phyloP scores from a whole-genome alignment of 2,113 vertebrate species.

The Corythornis vintsioides region DNA sequence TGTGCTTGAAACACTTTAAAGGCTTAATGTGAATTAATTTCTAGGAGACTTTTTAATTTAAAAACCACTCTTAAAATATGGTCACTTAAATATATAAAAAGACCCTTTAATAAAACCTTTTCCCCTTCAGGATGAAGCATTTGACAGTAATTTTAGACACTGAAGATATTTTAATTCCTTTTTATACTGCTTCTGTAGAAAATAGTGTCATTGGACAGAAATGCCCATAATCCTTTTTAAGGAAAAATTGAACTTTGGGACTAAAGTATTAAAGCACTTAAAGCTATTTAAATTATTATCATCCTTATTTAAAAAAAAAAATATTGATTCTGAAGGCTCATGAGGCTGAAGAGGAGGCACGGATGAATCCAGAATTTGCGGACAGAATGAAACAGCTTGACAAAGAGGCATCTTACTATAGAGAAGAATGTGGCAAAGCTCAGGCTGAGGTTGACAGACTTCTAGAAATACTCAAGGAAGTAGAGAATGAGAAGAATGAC shows the following conservation, averaged over 20 bases:
- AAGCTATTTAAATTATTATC: conserved; percentile 40
- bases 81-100: background rate
- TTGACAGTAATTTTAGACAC: background rate
- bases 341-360: conserved; percentile 84
- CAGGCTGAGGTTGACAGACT: conserved; percentile 92
- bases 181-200: background rate
- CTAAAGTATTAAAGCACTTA: background rate
- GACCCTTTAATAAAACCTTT: background rate
- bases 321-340: conserved; percentile 83
- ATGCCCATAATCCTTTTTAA: conserved; percentile 75
- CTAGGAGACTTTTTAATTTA: background rate
- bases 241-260: conserved; percentile 14
- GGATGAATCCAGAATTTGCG: conserved; percentile 87
- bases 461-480: conserved; percentile 88
- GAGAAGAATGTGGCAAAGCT: conserved; percentile 90
- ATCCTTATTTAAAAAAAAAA: conserved; percentile 42
- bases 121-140: background rate
- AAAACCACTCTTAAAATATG: background rate
- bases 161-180: background rate
- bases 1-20: background rate
- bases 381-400: conserved; percentile 91
- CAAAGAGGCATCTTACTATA: conserved; percentile 90
- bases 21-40: background rate
- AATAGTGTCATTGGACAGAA: conserved; percentile 45
- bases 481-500: conserved; percentile 89